A percentile compares a stretch with the other conserved stretches of the same genome.
Evolutionary conservation across 2,797 vertebrate species (phyloP).

Genomic region (Sitta carolinensis): DNA sequence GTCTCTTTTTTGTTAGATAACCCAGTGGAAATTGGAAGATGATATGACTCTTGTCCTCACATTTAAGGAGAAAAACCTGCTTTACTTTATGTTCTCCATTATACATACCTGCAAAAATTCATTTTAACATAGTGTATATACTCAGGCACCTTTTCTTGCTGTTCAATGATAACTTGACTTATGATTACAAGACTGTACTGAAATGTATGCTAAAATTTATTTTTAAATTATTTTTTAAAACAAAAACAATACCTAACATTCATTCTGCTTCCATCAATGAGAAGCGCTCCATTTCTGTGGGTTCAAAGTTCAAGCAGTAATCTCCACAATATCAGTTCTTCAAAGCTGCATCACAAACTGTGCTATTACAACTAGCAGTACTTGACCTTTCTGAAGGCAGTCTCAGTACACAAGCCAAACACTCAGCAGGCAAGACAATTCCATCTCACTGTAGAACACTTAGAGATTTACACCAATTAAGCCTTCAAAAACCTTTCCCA

Average conservation of each 20-base stretch:
- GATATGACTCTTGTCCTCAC: neutral
- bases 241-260: neutral
- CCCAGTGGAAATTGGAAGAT: neutral
- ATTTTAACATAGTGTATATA: neutral
- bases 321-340: neutral
- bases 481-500: neutral
- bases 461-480: neutral
- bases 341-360: neutral
- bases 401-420: neutral
- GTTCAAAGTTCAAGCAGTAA: neutral
- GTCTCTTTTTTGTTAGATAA: neutral
- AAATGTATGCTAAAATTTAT: neutral
- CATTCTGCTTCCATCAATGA: neutral
- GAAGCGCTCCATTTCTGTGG: neutral
- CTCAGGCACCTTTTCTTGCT: neutral
- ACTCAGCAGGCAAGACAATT: neutral
- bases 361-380: neutral
- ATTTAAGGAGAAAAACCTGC: neutral
- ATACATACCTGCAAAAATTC: neutral
- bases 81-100: neutral
- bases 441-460: neutral
- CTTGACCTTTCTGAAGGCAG: neutral
- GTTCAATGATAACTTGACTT: neutral
- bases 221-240: neutral
- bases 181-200: neutral